Evolutionary conservation across 2,113 vertebrate genomes (phyloP), one percentile per base, ranked within the genome.

Genomic region (Upupa epops): DNA sequence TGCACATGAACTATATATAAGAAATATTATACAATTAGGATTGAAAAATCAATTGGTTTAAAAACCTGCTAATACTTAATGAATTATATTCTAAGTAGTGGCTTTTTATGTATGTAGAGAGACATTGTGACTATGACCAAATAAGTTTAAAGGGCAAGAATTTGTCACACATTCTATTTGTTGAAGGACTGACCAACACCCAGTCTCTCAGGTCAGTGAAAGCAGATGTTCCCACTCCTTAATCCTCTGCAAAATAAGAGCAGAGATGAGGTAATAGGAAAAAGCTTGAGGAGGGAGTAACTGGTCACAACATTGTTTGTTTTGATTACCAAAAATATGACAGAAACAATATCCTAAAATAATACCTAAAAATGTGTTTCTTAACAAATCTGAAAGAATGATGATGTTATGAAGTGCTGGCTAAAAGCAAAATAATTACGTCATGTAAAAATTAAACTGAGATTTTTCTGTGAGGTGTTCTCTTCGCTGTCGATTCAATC

Each of bases 101-200:
- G 5, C 6, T 84, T 52, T 66, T 89, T 91, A 59, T 51, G 36
- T 32, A 76, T 61, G 31, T 22, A 88, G 58, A 61, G 42, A 46
- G n/a, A 80, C 22, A 42, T 10, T 17, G 5, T 49, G 31, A 80
- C 61, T 69, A 31, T 79, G 10, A 83, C 36, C 8, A 92, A 71
- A 91, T 81, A 93, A 80, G 85, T 95, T 95, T 68, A 42, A 42
- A 80, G 36, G 28, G n/a, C 25, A 80, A 81, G 49, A 93, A 91
- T 95, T 92, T 93, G 51, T 84, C 91, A 77, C 80, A 94, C 37
- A 84, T 92, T 88, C 78, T 89, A 3, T 76, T 42, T 83, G 70
- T 91, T 75, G 54, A 94, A 71, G 34, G 16, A 37, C 9, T 77
- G 58, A 71, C 58, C 86, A 95, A 75, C 58, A 91, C 68, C 71